Conservation (phyloP, 2,113 vertebrate species). For the Scytalopus superciliaris region DNA sequence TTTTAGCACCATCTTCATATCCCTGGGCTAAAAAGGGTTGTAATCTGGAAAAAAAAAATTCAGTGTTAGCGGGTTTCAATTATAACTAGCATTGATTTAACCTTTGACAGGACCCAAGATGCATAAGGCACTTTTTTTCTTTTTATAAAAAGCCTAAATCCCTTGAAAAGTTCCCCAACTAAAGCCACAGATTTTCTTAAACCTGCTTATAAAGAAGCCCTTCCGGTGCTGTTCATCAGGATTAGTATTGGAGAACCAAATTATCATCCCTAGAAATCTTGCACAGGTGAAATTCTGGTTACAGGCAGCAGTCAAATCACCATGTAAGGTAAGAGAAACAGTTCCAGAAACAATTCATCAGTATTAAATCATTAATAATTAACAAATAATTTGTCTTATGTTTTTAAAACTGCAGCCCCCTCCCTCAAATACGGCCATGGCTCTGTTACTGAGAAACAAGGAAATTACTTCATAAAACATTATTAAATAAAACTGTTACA, state of each 20-base stretch:
- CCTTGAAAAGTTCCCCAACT: not conserved
- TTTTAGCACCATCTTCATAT: not conserved
- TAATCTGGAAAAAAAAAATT: not conserved
- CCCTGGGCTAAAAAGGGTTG: not conserved
- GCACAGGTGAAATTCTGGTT: fast-evolving
- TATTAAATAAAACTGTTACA: not conserved
- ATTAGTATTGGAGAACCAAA: not conserved
- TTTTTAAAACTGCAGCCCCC: not conserved
- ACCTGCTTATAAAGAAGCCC: not conserved
- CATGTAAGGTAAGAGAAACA: not conserved
- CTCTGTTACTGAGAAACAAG: not conserved
- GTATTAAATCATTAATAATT: not conserved
- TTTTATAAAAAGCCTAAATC: not conserved
- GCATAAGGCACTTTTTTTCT: not conserved
- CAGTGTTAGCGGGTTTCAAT: not conserved
- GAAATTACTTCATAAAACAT: not conserved
- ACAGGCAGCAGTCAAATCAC: not conserved
- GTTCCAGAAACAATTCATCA: not conserved
- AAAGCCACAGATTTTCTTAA: not conserved
- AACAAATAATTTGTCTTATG: not conserved
- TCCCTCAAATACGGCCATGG: not conserved
- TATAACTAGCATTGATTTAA: not conserved
- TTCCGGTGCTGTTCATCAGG: not conserved
- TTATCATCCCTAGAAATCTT: not conserved
- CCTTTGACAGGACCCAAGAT: not conserved